phyloP scores from a whole-genome alignment of 2,113 vertebrate species.

The Probosciger aterrimus region DNA sequence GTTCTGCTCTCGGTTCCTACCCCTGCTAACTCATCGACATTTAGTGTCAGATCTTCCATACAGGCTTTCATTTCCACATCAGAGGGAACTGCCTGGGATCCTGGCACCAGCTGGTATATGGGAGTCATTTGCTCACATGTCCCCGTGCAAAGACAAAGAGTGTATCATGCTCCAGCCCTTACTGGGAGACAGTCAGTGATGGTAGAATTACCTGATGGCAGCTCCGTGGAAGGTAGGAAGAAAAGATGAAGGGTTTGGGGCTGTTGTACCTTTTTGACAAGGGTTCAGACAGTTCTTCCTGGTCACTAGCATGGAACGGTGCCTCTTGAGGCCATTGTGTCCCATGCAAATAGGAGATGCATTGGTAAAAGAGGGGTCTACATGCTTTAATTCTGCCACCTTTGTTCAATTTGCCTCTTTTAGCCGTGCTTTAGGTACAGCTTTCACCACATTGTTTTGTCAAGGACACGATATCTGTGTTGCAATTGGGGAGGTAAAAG shows the following conservation, averaged over 20 bases:
- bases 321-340: background rate
- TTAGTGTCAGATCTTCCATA: background rate
- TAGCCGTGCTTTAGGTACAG: background rate
- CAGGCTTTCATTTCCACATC: background rate
- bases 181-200: background rate
- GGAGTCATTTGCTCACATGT: background rate
- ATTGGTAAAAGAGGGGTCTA: background rate
- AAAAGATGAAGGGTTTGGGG: background rate
- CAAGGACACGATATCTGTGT: background rate
- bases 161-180: background rate
- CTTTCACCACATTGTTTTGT: background rate
- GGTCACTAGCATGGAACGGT: background rate
- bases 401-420: background rate
- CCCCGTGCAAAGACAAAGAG: background rate
- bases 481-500: background rate
- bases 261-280: background rate
- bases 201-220: background rate
- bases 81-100: background rate
- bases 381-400: background rate
- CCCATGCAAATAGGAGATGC: background rate
- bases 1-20: background rate
- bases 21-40: background rate
- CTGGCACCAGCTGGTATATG: background rate
- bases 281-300: background rate
- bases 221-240: background rate